Conservation (phyloP, 2,113 vertebrate species). For the Pimephales promelas region DNA sequence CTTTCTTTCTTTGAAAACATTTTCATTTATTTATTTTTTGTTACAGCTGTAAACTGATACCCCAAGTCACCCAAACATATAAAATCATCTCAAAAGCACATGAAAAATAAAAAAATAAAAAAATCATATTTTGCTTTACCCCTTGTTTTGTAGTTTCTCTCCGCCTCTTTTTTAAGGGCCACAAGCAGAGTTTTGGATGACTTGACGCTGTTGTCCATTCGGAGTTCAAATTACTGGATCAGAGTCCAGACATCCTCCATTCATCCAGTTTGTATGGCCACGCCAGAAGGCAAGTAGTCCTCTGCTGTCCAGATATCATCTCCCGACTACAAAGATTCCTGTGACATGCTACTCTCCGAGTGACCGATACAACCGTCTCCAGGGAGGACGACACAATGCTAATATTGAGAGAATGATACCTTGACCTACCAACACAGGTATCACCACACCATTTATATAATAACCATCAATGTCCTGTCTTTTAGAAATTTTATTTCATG, state of each 20-base stretch:
- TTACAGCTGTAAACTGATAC: background rate
- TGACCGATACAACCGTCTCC: conserved; percentile 28
- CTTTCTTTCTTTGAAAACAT: background rate
- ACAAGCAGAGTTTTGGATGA: conserved; percentile 35
- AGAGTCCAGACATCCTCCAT: conserved; percentile 49
- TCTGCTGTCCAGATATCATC: conserved; percentile 58
- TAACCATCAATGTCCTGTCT: background rate
- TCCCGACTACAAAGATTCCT: conserved; percentile 53
- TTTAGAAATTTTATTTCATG: background rate
- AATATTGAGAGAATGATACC: conserved; percentile 9
- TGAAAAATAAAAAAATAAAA: no score
- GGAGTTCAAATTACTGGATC: conserved; percentile 58
- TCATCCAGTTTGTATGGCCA: conserved; percentile 54
- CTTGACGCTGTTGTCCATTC: conserved; percentile 35
- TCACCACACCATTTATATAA: background rate
- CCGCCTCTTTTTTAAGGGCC: conserved; percentile 11
- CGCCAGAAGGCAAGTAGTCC: conserved; percentile 59
- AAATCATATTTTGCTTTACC: background rate
- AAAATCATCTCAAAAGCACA: background rate
- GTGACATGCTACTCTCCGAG: conserved; percentile 48
- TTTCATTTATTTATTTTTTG: no score
- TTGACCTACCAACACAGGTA: background rate
- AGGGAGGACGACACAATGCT: conserved; percentile 33
- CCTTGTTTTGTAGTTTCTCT: background rate
- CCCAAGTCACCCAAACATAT: background rate